Conservation (phyloP, 2,797 vertebrate genomes). For the Rhinophrynus dorsalis region DNA sequence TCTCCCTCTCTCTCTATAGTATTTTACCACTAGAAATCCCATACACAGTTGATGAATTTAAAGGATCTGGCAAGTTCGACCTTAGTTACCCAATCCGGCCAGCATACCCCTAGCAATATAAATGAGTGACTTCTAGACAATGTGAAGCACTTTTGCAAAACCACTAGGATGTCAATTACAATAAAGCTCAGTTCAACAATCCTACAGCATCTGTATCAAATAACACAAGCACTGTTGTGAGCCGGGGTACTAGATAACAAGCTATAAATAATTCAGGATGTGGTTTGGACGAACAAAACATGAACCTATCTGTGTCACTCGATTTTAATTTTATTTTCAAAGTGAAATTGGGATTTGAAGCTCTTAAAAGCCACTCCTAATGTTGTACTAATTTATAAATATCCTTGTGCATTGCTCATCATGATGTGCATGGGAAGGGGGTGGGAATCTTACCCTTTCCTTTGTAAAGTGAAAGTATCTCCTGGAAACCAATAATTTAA, state of each 20-base stretch:
- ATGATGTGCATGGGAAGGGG: no score
- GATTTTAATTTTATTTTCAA: conserved; percentile 43
- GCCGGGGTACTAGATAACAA: conserved; percentile 41
- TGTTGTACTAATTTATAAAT: conserved; percentile 1
- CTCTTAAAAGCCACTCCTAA: not conserved
- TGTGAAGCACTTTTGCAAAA: conserved; percentile 46
- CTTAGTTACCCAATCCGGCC: conserved; percentile 43
- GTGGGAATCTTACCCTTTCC: no score
- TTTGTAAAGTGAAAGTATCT: no score
- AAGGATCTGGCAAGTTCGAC: conserved; percentile 4
- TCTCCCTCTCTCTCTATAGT: no score
- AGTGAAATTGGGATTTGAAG: conserved; percentile 36
- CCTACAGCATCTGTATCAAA: conserved; percentile 30
- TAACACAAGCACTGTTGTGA: conserved; percentile 47
- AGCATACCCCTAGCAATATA: conserved; percentile 33
- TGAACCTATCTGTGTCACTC: conserved; percentile 36
- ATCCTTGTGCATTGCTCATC: no score
- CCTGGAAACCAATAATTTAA: no score
- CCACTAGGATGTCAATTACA: conserved; percentile 47
- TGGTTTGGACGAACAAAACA: conserved; percentile 44
- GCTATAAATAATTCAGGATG: conserved; percentile 42
- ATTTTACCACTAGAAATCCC: not conserved
- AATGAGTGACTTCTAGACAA: conserved; percentile 50
- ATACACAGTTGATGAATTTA: conserved; percentile 23
- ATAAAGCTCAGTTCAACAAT: conserved; percentile 48